These are phyloP conservation scores for Oscheius sp. DNA, from an alignment of 2,888 invertebrate genomes.

Conservation along the genomic window DNA sequence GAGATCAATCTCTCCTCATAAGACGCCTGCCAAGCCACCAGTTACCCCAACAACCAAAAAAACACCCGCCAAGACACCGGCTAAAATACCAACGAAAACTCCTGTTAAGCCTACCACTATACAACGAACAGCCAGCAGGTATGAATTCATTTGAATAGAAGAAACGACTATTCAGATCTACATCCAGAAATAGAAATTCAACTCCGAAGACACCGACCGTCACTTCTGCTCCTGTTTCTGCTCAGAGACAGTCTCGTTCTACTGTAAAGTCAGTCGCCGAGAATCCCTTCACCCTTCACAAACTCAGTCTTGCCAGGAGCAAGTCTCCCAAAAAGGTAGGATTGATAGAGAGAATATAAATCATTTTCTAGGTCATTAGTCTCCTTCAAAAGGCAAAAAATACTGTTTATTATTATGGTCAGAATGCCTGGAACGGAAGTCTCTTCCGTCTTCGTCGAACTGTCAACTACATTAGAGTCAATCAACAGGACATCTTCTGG, in stretches of 20 bases:
- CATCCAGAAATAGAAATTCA: not conserved
- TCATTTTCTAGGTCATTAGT: not conserved
- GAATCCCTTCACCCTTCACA: not conserved
- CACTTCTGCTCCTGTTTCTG: not conserved
- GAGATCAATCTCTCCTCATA: not conserved
- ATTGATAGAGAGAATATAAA: not conserved
- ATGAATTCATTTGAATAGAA: not conserved
- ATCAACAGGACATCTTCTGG: constrained; percentile 20
- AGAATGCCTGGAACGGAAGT: not conserved
- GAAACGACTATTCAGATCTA: constrained; percentile 5
- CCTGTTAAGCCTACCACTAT: not conserved
- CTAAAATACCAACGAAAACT: not conserved
- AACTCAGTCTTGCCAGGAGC: not conserved
- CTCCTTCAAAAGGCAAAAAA: not conserved
- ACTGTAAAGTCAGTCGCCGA: not conserved
- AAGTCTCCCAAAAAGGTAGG: constrained; percentile 9
- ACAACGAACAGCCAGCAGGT: constrained; percentile 13
- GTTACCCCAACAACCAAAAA: not conserved
- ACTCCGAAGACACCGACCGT: not conserved
- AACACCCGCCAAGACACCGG: constrained; percentile 1
- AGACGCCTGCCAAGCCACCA: not conserved
- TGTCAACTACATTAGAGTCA: not conserved
- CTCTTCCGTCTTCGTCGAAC: not conserved
- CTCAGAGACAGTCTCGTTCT: not conserved
- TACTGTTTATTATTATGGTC: not conserved